A percentile compares a stretch with the other conserved stretches of the same genome.
phyloP scores from a whole-genome alignment of 2,888 invertebrate genomes.

The Ennomos fuscantarius region DNA sequence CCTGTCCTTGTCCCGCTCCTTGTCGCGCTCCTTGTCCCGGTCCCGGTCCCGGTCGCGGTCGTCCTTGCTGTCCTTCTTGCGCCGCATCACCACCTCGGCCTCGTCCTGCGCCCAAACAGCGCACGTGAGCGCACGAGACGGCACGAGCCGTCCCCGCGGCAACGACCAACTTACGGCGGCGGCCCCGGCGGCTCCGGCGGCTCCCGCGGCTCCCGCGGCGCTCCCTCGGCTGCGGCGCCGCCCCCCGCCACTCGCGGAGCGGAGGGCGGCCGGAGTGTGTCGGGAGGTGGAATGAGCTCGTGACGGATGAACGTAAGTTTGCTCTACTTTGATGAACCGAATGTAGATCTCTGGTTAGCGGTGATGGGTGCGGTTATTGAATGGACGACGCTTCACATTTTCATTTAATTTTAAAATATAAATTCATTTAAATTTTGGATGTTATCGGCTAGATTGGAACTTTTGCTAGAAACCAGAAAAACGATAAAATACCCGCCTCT shows the following conservation, averaged over 20 bases:
- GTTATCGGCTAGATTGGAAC: no score
- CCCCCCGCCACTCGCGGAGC: constrained; percentile 65
- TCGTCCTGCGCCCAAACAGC: constrained; percentile 86
- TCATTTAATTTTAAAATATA: no score
- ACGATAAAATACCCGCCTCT: no score
- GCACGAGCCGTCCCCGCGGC: not conserved
- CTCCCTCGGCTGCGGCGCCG: constrained; percentile 42
- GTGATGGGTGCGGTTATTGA: no score
- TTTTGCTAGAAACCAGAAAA: no score
- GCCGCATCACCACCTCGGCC: constrained; percentile 85
- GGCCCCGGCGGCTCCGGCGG: not conserved
- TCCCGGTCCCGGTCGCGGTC: constrained; percentile 49
- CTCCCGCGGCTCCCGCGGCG: not conserved
- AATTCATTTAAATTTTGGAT: no score
- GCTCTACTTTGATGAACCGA: no score
- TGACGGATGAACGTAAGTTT: no score
- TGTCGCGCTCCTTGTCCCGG: constrained; percentile 28
- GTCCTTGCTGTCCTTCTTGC: constrained; percentile 74
- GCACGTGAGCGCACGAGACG: constrained; percentile 21
- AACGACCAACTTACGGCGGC: constrained; percentile 11
- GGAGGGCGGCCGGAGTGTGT: constrained; percentile 46
- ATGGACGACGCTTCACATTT: no score
- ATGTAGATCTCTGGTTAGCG: no score
- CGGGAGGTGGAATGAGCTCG: not conserved
- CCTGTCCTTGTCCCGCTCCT: constrained; percentile 32